A percentile compares a stretch with the other conserved stretches of the same genome.
These are phyloP conservation scores for Rallus limicola DNA, from an alignment of 2,113 vertebrate genomes.

Conservation along the genomic window DNA sequence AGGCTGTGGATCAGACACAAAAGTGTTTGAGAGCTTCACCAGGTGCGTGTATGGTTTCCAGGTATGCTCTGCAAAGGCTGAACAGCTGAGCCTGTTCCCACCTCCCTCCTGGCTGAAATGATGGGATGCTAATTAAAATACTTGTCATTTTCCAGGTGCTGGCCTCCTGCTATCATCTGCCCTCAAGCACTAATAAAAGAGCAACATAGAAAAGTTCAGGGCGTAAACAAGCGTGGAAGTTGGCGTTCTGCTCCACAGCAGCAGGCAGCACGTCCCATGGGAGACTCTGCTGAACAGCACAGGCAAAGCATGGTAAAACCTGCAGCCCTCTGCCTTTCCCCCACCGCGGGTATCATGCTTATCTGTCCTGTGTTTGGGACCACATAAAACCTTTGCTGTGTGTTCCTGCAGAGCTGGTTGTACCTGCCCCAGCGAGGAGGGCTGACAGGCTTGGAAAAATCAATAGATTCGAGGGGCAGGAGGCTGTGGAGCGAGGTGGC, in stretches of 20 bases:
- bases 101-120: not conserved
- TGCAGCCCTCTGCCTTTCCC: not conserved
- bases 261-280: not conserved
- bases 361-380: not conserved
- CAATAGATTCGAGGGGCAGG: not conserved
- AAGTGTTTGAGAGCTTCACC: not conserved
- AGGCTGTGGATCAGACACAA: not conserved
- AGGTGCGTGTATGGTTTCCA: not conserved
- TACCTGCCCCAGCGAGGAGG: not conserved
- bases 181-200: not conserved
- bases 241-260: not conserved
- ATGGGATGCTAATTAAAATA: not conserved
- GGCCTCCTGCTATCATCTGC: not conserved
- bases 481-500: not conserved
- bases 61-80: not conserved
- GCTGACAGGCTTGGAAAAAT: not conserved
- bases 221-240: accelerated
- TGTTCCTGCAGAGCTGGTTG: not conserved
- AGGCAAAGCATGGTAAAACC: not conserved
- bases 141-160: not conserved
- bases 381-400: not conserved
- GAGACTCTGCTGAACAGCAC: not conserved
- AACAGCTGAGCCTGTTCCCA: not conserved
- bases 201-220: not conserved
- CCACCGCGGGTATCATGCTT: not conserved